These are phyloP conservation scores for Drosophila rufa DNA, from an alignment of 1,140 invertebrate genomes.

Conservation along the genomic window DNA sequence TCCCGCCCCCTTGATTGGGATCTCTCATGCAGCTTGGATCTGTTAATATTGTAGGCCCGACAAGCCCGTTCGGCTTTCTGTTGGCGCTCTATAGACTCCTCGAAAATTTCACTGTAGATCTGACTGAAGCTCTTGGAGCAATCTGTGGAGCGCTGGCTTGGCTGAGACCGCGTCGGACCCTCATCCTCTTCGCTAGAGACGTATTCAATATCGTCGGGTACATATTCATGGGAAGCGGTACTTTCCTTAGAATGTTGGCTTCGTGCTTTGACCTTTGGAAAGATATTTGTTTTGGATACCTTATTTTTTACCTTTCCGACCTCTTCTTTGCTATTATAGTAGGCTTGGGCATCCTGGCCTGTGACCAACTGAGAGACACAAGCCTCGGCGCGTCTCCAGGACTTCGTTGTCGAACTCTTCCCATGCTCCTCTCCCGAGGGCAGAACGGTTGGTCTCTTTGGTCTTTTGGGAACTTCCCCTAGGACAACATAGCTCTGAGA, in stretches of 20 bases:
- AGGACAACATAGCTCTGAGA: neutral
- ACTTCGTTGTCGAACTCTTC: neutral
- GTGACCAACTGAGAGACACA: neutral
- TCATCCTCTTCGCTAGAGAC: conserved; percentile 8
- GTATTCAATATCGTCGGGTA: neutral
- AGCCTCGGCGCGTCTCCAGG: neutral
- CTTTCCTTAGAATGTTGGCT: neutral
- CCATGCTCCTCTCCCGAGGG: neutral
- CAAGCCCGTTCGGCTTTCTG: conserved; percentile 47
- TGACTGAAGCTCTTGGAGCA: conserved; percentile 63
- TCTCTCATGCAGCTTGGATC: conserved; percentile 16
- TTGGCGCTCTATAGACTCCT: conserved; percentile 54
- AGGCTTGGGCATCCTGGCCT: neutral
- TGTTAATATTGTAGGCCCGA: conserved; percentile 25
- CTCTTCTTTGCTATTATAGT: neutral
- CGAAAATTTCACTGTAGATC: conserved; percentile 66
- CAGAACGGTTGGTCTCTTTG: neutral
- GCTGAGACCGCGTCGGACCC: neutral
- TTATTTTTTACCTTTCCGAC: neutral
- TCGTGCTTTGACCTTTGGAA: neutral
- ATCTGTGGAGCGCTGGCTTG: conserved; percentile 36
- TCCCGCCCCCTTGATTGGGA: neutral
- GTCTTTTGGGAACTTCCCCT: neutral
- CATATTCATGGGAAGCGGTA: neutral
- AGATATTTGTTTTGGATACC: neutral